These are phyloP conservation scores for Phaonia tiefii DNA, from an alignment of 2,888 invertebrate species.

Conservation along the genomic window DNA sequence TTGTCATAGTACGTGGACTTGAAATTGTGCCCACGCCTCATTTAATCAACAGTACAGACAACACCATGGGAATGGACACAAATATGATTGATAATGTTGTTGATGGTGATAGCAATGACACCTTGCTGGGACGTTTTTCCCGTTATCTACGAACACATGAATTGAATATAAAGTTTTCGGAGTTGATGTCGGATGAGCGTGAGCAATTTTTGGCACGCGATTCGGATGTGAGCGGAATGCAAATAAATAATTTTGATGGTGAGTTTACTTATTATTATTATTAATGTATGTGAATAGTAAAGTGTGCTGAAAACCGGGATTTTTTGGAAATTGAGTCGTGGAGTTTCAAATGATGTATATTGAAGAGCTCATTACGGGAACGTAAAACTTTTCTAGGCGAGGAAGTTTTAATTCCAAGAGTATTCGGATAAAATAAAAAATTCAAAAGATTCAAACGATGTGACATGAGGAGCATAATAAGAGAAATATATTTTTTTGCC, in stretches of 20 bases:
- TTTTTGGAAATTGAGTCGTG: too few relatives aligned
- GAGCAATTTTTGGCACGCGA: constrained; percentile 64
- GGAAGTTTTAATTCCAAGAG: too few relatives aligned
- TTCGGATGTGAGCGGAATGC: constrained; percentile 64
- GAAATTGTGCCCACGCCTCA: constrained; percentile 79
- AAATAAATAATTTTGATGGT: constrained; percentile 63
- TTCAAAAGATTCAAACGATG: too few relatives aligned
- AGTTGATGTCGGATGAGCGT: constrained; percentile 81
- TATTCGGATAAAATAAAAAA: too few relatives aligned
- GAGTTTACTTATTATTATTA: too few relatives aligned
- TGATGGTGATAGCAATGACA: constrained; percentile 45
- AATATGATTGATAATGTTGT: constrained; percentile 28
- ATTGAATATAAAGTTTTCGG: constrained; percentile 86
- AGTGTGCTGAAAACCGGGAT: not conserved
- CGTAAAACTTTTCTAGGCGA: too few relatives aligned
- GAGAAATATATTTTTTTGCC: too few relatives aligned
- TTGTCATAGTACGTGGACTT: constrained; percentile 77
- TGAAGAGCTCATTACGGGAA: too few relatives aligned
- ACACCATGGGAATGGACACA: not conserved
- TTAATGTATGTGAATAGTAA: not conserved
- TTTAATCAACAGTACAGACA: not conserved
- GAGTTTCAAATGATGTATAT: too few relatives aligned
- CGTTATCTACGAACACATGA: constrained; percentile 88
- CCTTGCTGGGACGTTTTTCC: constrained; percentile 82
- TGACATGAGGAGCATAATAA: too few relatives aligned